Evolutionary conservation across 1,140 invertebrate species (phyloP), one percentile per base, ranked within the genome.

Genomic region (Zeugodacus cucurbitae): DNA sequence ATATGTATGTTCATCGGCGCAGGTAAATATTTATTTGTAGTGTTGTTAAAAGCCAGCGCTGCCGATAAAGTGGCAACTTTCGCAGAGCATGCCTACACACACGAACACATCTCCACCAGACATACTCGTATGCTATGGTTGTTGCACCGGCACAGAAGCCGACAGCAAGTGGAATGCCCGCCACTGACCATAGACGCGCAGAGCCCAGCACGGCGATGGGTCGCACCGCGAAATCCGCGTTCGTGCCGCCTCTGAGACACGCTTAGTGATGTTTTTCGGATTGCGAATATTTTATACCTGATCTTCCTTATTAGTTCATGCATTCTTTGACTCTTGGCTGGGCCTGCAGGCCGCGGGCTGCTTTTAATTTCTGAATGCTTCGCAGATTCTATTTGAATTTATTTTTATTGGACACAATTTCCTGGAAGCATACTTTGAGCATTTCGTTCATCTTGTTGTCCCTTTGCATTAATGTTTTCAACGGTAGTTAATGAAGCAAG

Each of bases 371-470:
- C 59, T 86, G 85, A 58, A 62, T 86, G 48, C 58, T 64, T 87
- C n/a, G 54, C 37, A 41, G 57, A 44, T 87, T 87, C 22, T 87
- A 87, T 87, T 87, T 87, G 86, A 87, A 87, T 87, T 87, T 62
- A 87, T 32, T 87, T 87, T 87, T 87, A 87, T 87, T 87, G 54
- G 86, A 44, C 37, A 41, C 37, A 58, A 87, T 87, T 64, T 87
- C 86, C 57, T 37, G 86, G 54, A 58, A 87, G 22, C 57, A 87
- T 37, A 37, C 37, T 87, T 58, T 87, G 14, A 59, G 1, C 86
- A 44, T 87, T 64, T 87, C 57, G 29, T 62, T 32, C 54, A 7
- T 41, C 44, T 82, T 82, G 74, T 82, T 82, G 74, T 82, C 74
- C 74, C 41, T 48, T 82, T 82, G 74, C 41, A 82, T 82, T 82